Evolutionary conservation across 2,113 vertebrate genomes (phyloP).

Genomic region (Haemorhous mexicanus): DNA sequence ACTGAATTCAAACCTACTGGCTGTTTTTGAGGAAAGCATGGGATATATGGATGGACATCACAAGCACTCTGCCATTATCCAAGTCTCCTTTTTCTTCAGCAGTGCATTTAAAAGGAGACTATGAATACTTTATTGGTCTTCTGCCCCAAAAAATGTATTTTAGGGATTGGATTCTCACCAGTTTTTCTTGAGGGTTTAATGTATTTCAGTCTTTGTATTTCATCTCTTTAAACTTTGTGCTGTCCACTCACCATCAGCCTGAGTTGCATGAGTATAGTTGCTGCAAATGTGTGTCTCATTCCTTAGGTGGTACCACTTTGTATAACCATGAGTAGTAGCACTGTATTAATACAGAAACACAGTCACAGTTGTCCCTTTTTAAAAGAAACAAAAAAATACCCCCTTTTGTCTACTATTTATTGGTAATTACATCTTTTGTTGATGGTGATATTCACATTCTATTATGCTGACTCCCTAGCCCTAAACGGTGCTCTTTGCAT

Average conservation of each 20-base stretch:
- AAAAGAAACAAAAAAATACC: not conserved
- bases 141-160: not conserved
- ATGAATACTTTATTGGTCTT: not conserved
- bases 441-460: not conserved
- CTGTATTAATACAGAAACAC: not conserved
- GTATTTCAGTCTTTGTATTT: not conserved
- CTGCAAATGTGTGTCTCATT: not conserved
- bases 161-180: not conserved
- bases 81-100: not conserved
- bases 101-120: not conserved
- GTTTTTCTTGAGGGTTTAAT: not conserved
- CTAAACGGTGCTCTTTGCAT: not conserved
- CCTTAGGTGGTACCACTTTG: not conserved
- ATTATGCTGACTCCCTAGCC: not conserved
- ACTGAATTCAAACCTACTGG: not conserved
- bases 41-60: not conserved
- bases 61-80: not conserved
- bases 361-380: not conserved
- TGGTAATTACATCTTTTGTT: not conserved
- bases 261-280: accelerated
- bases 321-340: not conserved
- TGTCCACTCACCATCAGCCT: not conserved
- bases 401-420: not conserved
- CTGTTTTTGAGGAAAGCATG: not conserved
- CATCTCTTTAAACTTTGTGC: not conserved